Conservation (phyloP, 2,797 vertebrate genomes). For the Melanotaenia maccullochi region DNA sequence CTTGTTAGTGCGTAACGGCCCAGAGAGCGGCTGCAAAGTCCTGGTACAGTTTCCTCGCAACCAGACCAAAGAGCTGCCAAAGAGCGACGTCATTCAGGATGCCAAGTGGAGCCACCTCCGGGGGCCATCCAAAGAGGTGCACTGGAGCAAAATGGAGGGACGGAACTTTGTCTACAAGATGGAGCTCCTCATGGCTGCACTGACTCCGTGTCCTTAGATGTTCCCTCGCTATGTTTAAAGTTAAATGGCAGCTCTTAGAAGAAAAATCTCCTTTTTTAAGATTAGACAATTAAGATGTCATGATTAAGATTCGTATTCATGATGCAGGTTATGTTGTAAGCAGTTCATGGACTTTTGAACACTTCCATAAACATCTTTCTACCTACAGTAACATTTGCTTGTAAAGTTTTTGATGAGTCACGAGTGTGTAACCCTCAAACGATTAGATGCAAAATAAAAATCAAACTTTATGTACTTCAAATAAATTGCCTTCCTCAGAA, state of each 20-base stretch:
- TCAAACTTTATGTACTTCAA: neutral
- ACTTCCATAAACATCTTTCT: neutral
- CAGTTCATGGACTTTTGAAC: neutral
- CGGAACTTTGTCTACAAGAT: constrained; percentile 99
- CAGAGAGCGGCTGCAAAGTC: constrained; percentile 93
- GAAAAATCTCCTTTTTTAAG: no score
- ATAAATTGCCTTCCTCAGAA: neutral
- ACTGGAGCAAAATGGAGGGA: constrained; percentile 98
- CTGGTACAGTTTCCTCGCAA: constrained; percentile 93
- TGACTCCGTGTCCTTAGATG: constrained; percentile 86
- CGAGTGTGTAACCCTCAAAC: constrained; percentile 1
- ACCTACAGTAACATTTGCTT: neutral
- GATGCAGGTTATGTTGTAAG: neutral
- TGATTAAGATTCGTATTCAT: no score
- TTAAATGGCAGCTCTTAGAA: neutral
- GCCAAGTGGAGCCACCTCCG: constrained; percentile 94
- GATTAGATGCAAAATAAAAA: no score
- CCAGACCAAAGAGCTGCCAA: constrained; percentile 92
- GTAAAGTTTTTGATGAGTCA: neutral
- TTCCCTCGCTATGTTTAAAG: no score
- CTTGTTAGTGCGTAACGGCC: constrained; percentile 89
- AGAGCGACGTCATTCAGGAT: constrained; percentile 94
- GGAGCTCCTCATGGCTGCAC: constrained; percentile 97
- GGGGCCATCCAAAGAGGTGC: constrained; percentile 92
- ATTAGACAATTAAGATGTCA: neutral